Conservation (phyloP, 2,113 vertebrate genomes). For the Uropsilus gracilis region DNA sequence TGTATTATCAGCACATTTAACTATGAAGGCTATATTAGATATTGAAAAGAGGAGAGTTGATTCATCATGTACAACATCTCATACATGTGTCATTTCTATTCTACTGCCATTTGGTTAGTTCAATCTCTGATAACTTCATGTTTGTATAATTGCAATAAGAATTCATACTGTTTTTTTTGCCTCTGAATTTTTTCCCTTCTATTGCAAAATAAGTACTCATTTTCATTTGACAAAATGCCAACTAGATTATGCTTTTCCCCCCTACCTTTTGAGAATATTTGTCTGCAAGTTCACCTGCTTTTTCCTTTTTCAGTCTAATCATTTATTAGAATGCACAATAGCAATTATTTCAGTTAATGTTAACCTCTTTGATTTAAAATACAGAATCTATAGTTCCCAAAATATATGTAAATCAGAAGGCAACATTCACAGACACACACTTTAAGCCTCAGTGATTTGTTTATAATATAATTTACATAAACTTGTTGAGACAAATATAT, state of each 20-base stretch:
- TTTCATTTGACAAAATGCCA: background rate
- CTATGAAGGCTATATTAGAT: slow-evolving; percentile 51
- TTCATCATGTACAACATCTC: slow-evolving; percentile 46
- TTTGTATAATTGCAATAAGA: slow-evolving; percentile 44
- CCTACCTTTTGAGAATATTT: background rate
- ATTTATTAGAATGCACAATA: background rate
- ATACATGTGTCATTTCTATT: slow-evolving; percentile 64
- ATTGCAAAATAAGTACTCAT: background rate
- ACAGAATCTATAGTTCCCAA: background rate
- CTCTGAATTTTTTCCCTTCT: background rate
- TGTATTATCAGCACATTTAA: slow-evolving; percentile 72
- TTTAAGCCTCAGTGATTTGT: background rate
- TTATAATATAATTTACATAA: background rate
- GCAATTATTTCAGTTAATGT: background rate
- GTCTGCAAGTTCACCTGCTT: background rate
- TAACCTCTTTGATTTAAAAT: background rate
- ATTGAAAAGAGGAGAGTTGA: slow-evolving; percentile 47
- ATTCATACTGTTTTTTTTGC: background rate
- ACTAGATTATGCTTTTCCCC: background rate
- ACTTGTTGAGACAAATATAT: background rate
- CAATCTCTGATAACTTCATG: background rate
- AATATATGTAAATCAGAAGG: background rate
- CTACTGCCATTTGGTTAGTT: slow-evolving; percentile 35
- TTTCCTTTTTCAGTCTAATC: background rate
- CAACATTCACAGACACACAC: background rate